These are phyloP conservation scores for Hyperopisus bebe DNA, from an alignment of 2,113 vertebrate species.

Conservation along the genomic window DNA sequence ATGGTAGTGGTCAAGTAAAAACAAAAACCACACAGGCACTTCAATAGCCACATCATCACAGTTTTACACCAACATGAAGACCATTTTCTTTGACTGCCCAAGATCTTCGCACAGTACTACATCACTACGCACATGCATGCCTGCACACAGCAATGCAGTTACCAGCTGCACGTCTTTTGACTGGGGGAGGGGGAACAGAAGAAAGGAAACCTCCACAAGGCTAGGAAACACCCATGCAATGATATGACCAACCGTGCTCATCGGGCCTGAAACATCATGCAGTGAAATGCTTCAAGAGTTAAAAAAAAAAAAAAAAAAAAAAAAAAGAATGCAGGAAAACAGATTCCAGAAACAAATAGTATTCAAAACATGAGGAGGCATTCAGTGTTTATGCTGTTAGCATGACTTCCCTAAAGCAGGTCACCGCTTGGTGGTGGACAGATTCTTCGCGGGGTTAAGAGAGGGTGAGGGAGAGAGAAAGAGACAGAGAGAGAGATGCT, in stretches of 20 bases:
- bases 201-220: not conserved
- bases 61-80: not conserved
- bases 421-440: not conserved
- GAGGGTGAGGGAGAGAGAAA: not conserved
- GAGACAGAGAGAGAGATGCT: not conserved
- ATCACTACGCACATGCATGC: not conserved
- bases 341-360: not conserved
- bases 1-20: not conserved
- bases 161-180: not conserved
- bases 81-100: not conserved
- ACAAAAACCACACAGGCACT: not conserved
- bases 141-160: not conserved
- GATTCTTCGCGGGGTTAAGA: not conserved
- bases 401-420: not conserved
- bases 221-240: not conserved
- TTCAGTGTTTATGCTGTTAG: not conserved
- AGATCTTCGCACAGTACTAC: not conserved
- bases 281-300: not conserved
- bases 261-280: not conserved
- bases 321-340: not conserved
- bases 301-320: not conserved
- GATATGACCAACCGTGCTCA: not conserved
- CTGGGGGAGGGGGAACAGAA: not conserved
- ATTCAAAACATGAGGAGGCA: not conserved
- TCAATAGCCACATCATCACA: not conserved